phyloP scores from a whole-genome alignment of 1,140 invertebrate species.

The Scaptomyza pallida region DNA sequence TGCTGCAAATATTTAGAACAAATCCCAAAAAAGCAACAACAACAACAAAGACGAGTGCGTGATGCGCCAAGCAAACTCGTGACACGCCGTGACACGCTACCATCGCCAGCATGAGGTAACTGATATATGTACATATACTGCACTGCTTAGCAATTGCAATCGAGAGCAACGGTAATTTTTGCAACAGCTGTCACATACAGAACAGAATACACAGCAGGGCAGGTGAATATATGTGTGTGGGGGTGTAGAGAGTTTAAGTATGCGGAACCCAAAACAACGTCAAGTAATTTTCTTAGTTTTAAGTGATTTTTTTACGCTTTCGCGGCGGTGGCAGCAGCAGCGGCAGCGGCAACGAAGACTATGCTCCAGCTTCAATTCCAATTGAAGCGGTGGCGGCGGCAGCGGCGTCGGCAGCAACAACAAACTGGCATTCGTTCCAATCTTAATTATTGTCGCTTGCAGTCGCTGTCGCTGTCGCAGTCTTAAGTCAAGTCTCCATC shows the following conservation, averaged over 20 bases:
- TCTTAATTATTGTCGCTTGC: constrained; percentile 71
- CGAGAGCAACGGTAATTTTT: constrained; percentile 39
- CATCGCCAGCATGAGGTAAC: constrained; percentile 22
- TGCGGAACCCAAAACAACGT: constrained; percentile 49
- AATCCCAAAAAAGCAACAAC: constrained; percentile 24
- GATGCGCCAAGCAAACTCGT: not conserved
- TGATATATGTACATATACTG: constrained; percentile 2
- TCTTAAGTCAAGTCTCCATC: constrained; percentile 32
- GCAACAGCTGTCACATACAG: constrained; percentile 44
- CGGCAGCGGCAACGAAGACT: not conserved
- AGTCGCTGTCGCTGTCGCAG: constrained; percentile 8
- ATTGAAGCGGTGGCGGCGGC: not conserved
- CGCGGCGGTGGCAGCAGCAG: constrained; percentile 27
- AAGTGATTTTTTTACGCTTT: constrained; percentile 75
- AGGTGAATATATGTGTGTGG: not conserved
- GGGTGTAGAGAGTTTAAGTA: constrained; percentile 30
- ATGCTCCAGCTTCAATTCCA: constrained; percentile 19
- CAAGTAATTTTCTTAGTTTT: constrained; percentile 51
- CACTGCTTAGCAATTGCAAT: constrained; percentile 26
- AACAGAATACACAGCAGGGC: too few relatives aligned
- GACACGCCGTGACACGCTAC: constrained; percentile 15
- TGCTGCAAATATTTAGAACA: constrained; percentile 60
- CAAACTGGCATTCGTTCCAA: constrained; percentile 59
- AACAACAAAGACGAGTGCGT: constrained; percentile 7
- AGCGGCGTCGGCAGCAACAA: not conserved